Base-by-base conservation (phyloP, 35 echinoderm and acorn worm genomes). In the Apostichopus californicus region DNA sequence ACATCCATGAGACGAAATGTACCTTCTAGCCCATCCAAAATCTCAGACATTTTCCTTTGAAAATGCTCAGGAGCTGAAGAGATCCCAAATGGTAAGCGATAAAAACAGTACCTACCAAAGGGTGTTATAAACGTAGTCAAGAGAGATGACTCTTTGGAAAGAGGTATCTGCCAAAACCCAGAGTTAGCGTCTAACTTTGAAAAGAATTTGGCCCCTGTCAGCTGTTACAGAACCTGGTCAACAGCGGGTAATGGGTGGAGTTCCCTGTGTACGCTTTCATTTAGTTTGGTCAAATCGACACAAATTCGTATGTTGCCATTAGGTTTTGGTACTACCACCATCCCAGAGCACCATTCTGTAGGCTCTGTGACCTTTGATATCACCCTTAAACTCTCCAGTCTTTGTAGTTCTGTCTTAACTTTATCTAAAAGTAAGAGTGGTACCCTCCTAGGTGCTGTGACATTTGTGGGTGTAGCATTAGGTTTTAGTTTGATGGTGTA, bases 111-210 rank as follows among this genome's bases (percentile, higher is more conserved):
- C 22, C 94, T n/a, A 13, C 92, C 94, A 22, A 93, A 84, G 21
- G 92, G 87, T 64, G 87, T 96, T 5, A 96, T 93, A 61, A 93
- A 96, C 24, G 92, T 93, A 2, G 87, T 93, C 11, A 90, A 52
- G 15, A 68, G 58, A 9, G 57, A 11, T 63, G 92, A 90, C 6
- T 93, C 86, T 25, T 55, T 8, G 7, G 55, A 56, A n/a, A 96
- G 73, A 3, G 78, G 65, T 56, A 96, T 90, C n/a, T 96, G 94
- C 94, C 92, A 96, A 64, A 96, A 96, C 9, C 87, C 87, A 59
- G 54, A 80, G 71, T 96, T 93, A 1, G 95, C 82, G 78, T 93
- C 92, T 5, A 96, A 60, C 60, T 91, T 93, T 0, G 88, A 80
- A 53, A 96, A 93, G 7, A 90, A 63, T 58, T 83, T 92, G 17